These are phyloP conservation scores for Campoletis sonorensis DNA, from an alignment of 1,140 invertebrate genomes.

Conservation along the genomic window DNA sequence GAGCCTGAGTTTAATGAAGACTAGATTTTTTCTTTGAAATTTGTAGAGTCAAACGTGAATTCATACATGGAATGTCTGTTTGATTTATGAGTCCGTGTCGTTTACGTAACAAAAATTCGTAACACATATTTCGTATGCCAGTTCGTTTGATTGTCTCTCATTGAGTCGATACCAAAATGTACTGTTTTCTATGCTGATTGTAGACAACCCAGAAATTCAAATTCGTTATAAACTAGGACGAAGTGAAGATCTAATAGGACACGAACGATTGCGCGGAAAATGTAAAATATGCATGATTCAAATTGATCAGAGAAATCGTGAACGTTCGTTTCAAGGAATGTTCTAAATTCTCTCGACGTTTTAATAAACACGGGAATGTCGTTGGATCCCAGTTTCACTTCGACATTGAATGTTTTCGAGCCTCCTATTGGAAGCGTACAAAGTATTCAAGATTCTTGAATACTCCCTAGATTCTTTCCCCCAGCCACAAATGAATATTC, in stretches of 20 bases:
- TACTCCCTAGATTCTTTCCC: conserved; percentile 54
- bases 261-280: neutral
- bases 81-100: too few relatives aligned
- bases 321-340: neutral
- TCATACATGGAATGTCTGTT: too few relatives aligned
- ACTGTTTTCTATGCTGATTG: neutral
- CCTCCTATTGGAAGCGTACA: conserved; percentile 52
- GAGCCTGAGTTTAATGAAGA: too few relatives aligned
- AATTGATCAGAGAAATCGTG: conserved; percentile 7
- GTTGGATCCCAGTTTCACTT: conserved; percentile 50
- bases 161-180: too few relatives aligned
- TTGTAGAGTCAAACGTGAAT: too few relatives aligned
- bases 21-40: too few relatives aligned
- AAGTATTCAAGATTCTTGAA: conserved; percentile 68
- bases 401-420: neutral
- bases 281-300: conserved; percentile 33
- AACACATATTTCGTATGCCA: too few relatives aligned
- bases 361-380: conserved; percentile 66
- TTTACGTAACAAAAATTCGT: too few relatives aligned
- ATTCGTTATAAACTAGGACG: neutral
- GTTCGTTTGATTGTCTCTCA: too few relatives aligned
- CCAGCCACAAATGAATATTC: conserved; percentile 66
- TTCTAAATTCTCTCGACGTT: conserved; percentile 54
- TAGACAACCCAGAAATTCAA: neutral
- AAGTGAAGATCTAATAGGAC: neutral